Evolutionary conservation across 2,797 vertebrate species (phyloP), one percentile per base, ranked within the genome.

Genomic region (Falco cherrug): DNA sequence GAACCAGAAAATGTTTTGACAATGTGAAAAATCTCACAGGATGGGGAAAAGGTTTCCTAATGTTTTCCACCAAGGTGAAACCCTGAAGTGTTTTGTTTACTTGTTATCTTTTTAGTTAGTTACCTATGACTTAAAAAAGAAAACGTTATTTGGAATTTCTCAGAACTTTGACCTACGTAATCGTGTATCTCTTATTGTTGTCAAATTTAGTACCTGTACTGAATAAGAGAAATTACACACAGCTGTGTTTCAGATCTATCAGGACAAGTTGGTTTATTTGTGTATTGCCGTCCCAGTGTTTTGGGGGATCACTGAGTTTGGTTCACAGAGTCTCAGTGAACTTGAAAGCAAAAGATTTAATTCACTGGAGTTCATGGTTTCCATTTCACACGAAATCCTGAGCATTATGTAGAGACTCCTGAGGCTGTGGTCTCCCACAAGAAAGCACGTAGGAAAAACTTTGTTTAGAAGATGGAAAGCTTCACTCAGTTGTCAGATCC

Each of bases 391-490:
- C 3, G 10, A 61, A 82, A 79, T 43, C 29, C 26, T 0, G 5
- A 82, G 74, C 0, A 0, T 82, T 82, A 31, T 0, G 0, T n/a
- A n/a, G 33, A 84, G 50, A 16, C 2, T 67, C 19, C 29, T 31
- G 35, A 83, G 28, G 16, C 56, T 65, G 28, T 47, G 45, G 21
- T 22, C 19, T 92, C 24, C 60, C 13, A 13, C 15, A n/a, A 41
- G n/a, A 77, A 48, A 45, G 16, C 50, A 33, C 22, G 3, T 14
- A 33, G 51, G 35, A 43, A 50, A 39, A 92, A 4, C 0, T 67
- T 69, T 70, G 16, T 67, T n/a, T 67, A 64, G 31, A 50, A 76
- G 8, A 28, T 50, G 13, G n/a, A 85, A 77, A 65, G 20, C n/a
- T 67, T 75, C 13, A 7, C 41, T 69, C 57, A 14, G 4, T 29